These are phyloP conservation scores for Syrmaticus mikado DNA, from an alignment of 2,113 vertebrate species.

Conservation along the genomic window DNA sequence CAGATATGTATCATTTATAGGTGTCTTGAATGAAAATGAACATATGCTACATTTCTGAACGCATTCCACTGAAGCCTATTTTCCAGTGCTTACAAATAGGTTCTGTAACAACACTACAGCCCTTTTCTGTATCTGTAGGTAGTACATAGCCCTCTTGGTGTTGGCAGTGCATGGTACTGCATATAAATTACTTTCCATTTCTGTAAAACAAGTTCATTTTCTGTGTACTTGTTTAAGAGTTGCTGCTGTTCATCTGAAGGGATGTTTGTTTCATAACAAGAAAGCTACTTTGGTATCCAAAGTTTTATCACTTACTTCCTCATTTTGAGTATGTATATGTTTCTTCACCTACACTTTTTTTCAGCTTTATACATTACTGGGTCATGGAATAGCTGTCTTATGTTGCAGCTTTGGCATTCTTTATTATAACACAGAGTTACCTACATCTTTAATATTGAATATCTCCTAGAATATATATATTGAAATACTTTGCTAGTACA, in stretches of 20 bases:
- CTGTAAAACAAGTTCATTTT: slow-evolving; percentile 22
- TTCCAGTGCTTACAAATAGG: slow-evolving; percentile 28
- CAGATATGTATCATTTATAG: background rate
- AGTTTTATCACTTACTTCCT: background rate
- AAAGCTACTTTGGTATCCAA: background rate
- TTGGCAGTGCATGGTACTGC: background rate
- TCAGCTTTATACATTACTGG: background rate
- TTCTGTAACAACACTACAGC: background rate
- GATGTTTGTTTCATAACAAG: slow-evolving; percentile 19
- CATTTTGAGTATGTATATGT: background rate
- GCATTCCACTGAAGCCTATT: slow-evolving; percentile 5
- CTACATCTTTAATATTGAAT: background rate
- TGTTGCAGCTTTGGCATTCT: background rate
- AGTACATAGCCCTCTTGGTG: slow-evolving; percentile 12
- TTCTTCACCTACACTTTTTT: rapidly evolving
- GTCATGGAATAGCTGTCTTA: background rate
- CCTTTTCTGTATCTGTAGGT: slow-evolving; percentile 28
- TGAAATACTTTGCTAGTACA: background rate
- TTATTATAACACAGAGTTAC: background rate
- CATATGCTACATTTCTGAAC: background rate
- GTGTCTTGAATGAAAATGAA: slow-evolving; percentile 7
- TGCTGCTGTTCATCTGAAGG: background rate
- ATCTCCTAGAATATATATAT: background rate
- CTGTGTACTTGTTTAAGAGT: background rate
- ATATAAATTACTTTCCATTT: slow-evolving; percentile 15